Evolutionary conservation across 1,140 invertebrate species (phyloP).

Genomic region (Lepidostoma basale): DNA sequence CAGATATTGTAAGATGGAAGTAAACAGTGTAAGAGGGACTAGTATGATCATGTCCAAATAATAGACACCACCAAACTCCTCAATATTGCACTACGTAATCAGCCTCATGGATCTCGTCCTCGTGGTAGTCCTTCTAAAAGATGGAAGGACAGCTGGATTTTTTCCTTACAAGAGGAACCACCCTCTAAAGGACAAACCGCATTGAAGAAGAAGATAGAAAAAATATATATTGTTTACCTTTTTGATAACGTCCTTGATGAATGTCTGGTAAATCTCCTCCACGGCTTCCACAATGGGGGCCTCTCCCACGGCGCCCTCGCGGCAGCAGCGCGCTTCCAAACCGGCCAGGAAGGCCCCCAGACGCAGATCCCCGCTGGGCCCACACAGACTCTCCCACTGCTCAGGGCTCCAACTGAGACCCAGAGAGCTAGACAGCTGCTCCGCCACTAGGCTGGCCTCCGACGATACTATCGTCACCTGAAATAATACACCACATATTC

Average conservation of each 20-base stretch:
- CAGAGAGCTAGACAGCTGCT: constrained; percentile 68
- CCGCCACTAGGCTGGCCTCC: constrained; percentile 69
- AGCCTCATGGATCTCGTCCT: too few relatives aligned
- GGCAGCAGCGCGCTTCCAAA: constrained; percentile 72
- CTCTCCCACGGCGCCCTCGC: constrained; percentile 62
- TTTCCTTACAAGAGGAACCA: too few relatives aligned
- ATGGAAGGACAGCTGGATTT: too few relatives aligned
- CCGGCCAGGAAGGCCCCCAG: constrained; percentile 75
- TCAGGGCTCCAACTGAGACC: constrained; percentile 70
- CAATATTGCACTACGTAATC: too few relatives aligned
- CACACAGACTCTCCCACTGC: constrained; percentile 69
- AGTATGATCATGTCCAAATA: too few relatives aligned
- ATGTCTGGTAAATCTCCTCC: constrained; percentile 76
- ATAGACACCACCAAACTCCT: too few relatives aligned
- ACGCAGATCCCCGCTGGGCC: constrained; percentile 65
- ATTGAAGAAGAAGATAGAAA: too few relatives aligned
- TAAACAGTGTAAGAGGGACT: too few relatives aligned
- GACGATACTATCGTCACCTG: constrained; percentile 70
- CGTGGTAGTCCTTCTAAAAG: too few relatives aligned
- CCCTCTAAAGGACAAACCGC: too few relatives aligned
- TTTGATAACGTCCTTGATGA: constrained; percentile 81
- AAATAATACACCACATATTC: constrained; percentile 41
- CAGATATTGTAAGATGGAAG: too few relatives aligned
- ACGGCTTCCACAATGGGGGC: constrained; percentile 73
- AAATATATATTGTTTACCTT: constrained; percentile 67